Evolutionary conservation across 23 tunicate species (phyloP).

Genomic region (Halocynthia aurantium): DNA sequence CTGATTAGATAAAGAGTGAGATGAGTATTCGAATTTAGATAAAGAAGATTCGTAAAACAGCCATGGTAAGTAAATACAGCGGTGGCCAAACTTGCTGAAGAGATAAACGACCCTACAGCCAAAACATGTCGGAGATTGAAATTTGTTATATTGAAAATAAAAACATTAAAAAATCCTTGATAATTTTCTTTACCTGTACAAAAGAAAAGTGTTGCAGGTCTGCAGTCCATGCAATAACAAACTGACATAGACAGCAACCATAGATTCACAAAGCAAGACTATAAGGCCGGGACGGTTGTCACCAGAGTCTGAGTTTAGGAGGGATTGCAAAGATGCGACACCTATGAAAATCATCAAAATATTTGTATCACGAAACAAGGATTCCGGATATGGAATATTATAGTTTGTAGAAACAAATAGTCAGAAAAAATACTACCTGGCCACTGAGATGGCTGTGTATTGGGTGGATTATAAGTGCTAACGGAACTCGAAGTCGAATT

Average conservation of each 20-base stretch:
- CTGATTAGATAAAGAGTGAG: slow-evolving; percentile 5
- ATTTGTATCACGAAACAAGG: neutral
- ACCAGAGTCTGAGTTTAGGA: slow-evolving; percentile 40
- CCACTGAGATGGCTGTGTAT: slow-evolving; percentile 83
- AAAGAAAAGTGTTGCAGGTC: slow-evolving; percentile 48
- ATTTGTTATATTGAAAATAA: no score
- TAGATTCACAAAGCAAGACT: slow-evolving; percentile 60
- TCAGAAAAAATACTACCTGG: slow-evolving; percentile 32
- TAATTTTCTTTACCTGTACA: slow-evolving; percentile 19
- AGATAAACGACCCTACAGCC: no score
- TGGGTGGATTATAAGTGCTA: slow-evolving; percentile 44
- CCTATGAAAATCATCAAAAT: slow-evolving; percentile 4
- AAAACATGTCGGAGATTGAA: no score
- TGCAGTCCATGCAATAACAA: slow-evolving; percentile 63
- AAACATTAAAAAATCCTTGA: no score
- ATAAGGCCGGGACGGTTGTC: slow-evolving; percentile 57
- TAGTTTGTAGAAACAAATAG: neutral
- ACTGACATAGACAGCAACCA: slow-evolving; percentile 61
- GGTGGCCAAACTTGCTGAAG: no score
- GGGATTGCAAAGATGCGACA: slow-evolving; percentile 50
- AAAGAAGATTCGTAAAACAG: no score
- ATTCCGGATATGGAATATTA: neutral
- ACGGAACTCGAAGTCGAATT: neutral
- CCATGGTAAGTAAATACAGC: no score
- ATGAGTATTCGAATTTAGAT: neutral